Conservation (phyloP, 2,888 invertebrate genomes). For the Agriotes lineatus region DNA sequence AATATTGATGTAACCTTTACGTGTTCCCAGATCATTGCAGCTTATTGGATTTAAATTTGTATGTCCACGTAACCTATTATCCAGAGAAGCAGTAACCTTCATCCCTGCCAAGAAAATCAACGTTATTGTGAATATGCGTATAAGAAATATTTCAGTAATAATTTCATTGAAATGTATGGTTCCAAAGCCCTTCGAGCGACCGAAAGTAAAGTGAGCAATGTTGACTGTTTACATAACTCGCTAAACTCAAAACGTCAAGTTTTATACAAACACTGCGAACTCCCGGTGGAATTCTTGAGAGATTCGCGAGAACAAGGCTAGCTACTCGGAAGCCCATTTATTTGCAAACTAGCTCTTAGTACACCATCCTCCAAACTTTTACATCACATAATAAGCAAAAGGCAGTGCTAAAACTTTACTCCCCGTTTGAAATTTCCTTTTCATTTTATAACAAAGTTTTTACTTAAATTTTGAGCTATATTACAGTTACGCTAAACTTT, state of each 20-base stretch:
- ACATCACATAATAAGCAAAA: conserved; percentile 54
- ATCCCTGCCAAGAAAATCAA: too few relatives aligned
- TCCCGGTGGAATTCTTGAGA: conserved; percentile 51
- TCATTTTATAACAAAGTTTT: conserved; percentile 44
- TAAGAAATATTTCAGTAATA: conserved; percentile 8
- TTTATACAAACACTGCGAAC: conserved; percentile 52
- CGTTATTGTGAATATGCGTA: too few relatives aligned
- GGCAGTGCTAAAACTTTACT: conserved; percentile 52
- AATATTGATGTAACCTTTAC: too few relatives aligned
- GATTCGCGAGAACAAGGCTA: conserved; percentile 54
- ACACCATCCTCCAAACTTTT: conserved; percentile 54
- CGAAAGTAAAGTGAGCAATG: conserved; percentile 41
- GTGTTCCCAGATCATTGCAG: too few relatives aligned
- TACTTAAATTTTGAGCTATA: conserved; percentile 41
- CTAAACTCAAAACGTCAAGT: conserved; percentile 50
- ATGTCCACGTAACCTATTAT: too few relatives aligned
- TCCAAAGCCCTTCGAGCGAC: conserved; percentile 18
- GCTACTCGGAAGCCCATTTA: conserved; percentile 57
- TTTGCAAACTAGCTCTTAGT: conserved; percentile 58
- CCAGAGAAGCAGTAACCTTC: too few relatives aligned
- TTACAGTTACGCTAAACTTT: conserved; percentile 35
- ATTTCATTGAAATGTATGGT: conserved; percentile 17
- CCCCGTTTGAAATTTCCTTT: conserved; percentile 52
- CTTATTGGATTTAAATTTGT: too few relatives aligned
- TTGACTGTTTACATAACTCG: conserved; percentile 44